Evolutionary conservation across 64 coral and sea anemone genomes (phyloP).

Genomic region (Acropora yongei): DNA sequence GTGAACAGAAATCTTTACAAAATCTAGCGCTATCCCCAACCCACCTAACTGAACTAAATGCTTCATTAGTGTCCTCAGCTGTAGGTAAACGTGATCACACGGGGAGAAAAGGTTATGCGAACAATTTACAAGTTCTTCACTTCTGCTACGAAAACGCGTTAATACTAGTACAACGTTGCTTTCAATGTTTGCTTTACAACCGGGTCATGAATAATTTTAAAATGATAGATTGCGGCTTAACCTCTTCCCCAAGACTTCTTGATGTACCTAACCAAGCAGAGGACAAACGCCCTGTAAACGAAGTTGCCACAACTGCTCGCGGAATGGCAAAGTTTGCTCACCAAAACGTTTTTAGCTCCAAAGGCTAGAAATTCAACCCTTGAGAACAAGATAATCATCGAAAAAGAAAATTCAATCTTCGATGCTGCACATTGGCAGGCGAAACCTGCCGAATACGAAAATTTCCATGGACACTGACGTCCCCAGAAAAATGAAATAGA

Average conservation of each 20-base stretch:
- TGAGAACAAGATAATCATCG: neutral
- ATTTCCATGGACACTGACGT: conserved; percentile 87
- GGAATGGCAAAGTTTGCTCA: neutral
- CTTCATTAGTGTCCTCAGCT: neutral
- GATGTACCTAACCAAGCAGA: neutral
- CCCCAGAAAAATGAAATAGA: conserved; percentile 91
- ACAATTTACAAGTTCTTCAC: neutral
- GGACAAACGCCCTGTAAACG: neutral
- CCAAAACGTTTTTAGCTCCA: neutral
- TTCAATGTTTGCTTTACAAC: neutral
- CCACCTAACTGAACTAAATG: neutral
- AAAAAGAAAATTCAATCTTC: conserved; percentile 33
- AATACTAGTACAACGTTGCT: neutral
- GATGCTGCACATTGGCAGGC: conserved; percentile 92
- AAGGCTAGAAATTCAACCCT: neutral
- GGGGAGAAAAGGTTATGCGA: neutral
- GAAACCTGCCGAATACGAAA: conserved; percentile 85
- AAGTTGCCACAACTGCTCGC: neutral
- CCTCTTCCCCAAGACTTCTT: neutral
- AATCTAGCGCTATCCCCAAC: neutral
- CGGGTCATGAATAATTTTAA: neutral
- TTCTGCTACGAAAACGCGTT: neutral
- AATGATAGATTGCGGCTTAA: neutral
- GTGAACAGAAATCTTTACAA: neutral
- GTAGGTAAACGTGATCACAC: neutral